Evolutionary conservation across 1,140 invertebrate genomes (phyloP).

Genomic region (Cardiocondyla obscurior): DNA sequence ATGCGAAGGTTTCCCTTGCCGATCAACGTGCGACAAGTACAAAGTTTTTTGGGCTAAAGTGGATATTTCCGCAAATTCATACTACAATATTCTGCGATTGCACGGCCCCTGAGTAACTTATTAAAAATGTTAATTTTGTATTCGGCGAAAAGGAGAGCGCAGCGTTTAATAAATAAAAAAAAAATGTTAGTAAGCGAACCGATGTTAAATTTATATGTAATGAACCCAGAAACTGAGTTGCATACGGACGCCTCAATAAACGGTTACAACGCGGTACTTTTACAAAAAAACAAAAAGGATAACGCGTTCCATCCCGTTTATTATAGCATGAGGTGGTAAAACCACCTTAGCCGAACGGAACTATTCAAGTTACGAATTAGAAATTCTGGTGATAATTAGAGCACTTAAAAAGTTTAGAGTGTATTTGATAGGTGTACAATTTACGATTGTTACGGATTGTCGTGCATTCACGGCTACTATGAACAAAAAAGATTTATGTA

Average conservation of each 20-base stretch:
- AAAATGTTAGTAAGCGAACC: no score
- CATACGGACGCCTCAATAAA: not conserved
- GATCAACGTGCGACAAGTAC: not conserved
- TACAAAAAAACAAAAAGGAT: no score
- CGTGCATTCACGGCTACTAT: not conserved
- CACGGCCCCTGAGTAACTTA: not conserved
- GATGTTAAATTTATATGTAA: no score
- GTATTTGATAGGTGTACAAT: not conserved
- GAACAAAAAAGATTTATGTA: not conserved
- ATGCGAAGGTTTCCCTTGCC: not conserved
- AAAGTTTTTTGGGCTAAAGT: not conserved
- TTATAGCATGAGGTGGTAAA: not conserved
- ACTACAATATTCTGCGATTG: not conserved
- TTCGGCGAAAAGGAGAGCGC: not conserved
- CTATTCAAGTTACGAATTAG: conserved; percentile 5
- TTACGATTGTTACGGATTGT: not conserved
- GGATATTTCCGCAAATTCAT: conserved; percentile 23
- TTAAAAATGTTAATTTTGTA: not conserved
- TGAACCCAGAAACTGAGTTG: no score
- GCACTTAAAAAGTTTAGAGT: not conserved
- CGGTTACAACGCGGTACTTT: no score
- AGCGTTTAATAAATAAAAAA: not conserved
- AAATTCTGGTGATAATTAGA: not conserved
- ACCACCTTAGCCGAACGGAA: not conserved
- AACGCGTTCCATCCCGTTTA: no score